Percentiles rank a stretch among this genome's conserved stretches.
Evolutionary conservation across 1,140 invertebrate species (phyloP).

Genomic region (Micrasema longulum): DNA sequence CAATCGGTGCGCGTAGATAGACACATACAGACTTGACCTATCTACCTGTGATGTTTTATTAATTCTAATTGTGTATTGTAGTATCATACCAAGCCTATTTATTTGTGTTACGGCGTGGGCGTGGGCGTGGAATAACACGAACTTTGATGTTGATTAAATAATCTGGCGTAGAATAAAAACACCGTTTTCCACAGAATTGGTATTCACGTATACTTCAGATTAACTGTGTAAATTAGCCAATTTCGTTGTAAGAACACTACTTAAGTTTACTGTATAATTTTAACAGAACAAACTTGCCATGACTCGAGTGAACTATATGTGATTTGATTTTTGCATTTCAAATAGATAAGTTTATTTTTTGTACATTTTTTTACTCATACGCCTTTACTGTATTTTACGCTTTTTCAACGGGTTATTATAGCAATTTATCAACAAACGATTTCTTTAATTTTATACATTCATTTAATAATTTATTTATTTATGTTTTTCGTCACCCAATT

Average conservation of each 20-base stretch:
- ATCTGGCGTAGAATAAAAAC: no score
- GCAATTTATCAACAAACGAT: neutral
- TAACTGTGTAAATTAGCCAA: conserved; percentile 15
- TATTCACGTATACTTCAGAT: no score
- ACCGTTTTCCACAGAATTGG: neutral
- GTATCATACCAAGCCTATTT: conserved; percentile 11
- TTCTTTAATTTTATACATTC: neutral
- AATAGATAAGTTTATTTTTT: conserved; percentile 17
- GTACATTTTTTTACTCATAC: neutral
- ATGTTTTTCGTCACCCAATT: neutral
- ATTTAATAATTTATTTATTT: neutral
- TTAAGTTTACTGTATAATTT: conserved; percentile 7
- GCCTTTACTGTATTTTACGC: neutral
- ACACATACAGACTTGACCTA: conserved; percentile 13
- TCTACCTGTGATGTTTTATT: conserved; percentile 38
- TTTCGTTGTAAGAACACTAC: conserved; percentile 19
- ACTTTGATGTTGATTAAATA: no score
- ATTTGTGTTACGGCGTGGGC: conserved; percentile 11
- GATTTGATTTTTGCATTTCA: conserved; percentile 27
- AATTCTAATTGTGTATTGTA: conserved; percentile 14
- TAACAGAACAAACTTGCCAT: conserved; percentile 30
- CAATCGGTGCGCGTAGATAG: conserved; percentile 2
- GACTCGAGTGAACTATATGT: conserved; percentile 12
- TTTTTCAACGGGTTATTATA: no score
- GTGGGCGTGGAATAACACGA: no score